A percentile compares a stretch with the other conserved stretches of the same genome.
phyloP scores from a whole-genome alignment of 92 coral and sea anemone species.

The Palythoa caribaeorum region DNA sequence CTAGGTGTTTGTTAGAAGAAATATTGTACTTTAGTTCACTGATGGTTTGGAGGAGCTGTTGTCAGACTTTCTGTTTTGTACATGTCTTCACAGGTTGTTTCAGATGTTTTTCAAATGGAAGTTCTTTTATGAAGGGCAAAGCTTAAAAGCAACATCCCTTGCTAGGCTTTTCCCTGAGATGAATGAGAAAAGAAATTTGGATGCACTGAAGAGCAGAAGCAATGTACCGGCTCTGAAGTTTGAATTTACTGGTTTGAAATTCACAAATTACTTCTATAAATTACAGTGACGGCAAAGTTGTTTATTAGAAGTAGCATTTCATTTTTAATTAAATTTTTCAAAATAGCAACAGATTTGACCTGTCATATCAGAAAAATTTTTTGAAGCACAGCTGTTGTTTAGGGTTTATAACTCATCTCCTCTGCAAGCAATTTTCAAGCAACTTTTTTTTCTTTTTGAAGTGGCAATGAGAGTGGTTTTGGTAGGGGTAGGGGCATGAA shows the following conservation, averaged over 20 bases:
- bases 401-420: too few species aligned
- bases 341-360: background rate
- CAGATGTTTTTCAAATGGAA: slow-evolving; percentile 26
- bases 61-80: too few species aligned
- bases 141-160: slow-evolving; percentile 19
- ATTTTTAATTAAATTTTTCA: background rate
- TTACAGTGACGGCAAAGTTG: background rate
- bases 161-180: slow-evolving; percentile 33
- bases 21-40: too few species aligned
- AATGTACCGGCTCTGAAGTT: slow-evolving; percentile 3
- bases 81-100: slow-evolving; percentile 3
- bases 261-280: background rate
- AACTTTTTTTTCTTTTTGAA: too few species aligned
- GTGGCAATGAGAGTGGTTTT: too few species aligned
- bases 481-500: too few species aligned
- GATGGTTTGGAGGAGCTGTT: too few species aligned
- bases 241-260: background rate
- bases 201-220: slow-evolving; percentile 16
- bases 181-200: slow-evolving; percentile 9
- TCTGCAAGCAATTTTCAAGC: too few species aligned
- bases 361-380: background rate
- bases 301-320: background rate
- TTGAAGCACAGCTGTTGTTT: too few species aligned
- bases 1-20: background rate
- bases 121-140: slow-evolving; percentile 39